A percentile compares a stretch with the other conserved stretches of the same genome.
Conservation (phyloP, 2,797 vertebrate genomes). For the Botia almorhae region DNA sequence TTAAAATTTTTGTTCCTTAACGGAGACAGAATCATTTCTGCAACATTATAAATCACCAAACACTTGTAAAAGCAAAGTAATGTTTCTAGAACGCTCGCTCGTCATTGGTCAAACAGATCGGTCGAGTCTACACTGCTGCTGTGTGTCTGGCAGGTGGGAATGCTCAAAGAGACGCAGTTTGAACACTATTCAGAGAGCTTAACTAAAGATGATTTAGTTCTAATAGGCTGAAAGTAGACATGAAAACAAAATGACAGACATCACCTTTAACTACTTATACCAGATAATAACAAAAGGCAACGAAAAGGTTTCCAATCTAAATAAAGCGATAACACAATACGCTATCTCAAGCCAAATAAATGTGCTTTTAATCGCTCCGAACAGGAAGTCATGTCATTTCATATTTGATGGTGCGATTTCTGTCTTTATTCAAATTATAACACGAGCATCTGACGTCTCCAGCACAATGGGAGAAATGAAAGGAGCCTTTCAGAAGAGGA, state of each 20-base stretch:
- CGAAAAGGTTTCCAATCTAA: slow-evolving; percentile 73
- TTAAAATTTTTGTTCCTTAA: too few relatives aligned
- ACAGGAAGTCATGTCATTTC: slow-evolving; percentile 84
- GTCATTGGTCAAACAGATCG: too few relatives aligned
- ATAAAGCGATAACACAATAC: slow-evolving; percentile 80
- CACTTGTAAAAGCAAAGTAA: too few relatives aligned
- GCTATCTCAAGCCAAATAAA: slow-evolving; percentile 83
- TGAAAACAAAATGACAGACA: background rate
- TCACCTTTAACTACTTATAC: slow-evolving; percentile 80
- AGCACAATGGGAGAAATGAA: slow-evolving; percentile 83
- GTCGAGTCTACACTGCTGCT: too few relatives aligned
- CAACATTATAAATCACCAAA: too few relatives aligned
- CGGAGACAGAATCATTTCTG: too few relatives aligned
- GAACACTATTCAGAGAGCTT: too few relatives aligned
- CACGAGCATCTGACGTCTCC: slow-evolving; percentile 84
- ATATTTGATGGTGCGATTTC: slow-evolving; percentile 85
- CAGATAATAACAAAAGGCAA: slow-evolving; percentile 82
- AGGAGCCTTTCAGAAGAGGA: slow-evolving; percentile 81
- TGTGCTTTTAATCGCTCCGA: slow-evolving; percentile 84
- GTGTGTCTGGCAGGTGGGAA: too few relatives aligned
- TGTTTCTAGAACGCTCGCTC: too few relatives aligned
- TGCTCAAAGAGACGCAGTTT: too few relatives aligned
- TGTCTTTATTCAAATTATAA: slow-evolving; percentile 86
- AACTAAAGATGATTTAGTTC: background rate
- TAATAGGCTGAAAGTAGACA: background rate